A percentile compares a stretch with the other conserved stretches of the same genome.
Conservation (phyloP, 2,113 vertebrate species). For the Ceuthmochares aereus region DNA sequence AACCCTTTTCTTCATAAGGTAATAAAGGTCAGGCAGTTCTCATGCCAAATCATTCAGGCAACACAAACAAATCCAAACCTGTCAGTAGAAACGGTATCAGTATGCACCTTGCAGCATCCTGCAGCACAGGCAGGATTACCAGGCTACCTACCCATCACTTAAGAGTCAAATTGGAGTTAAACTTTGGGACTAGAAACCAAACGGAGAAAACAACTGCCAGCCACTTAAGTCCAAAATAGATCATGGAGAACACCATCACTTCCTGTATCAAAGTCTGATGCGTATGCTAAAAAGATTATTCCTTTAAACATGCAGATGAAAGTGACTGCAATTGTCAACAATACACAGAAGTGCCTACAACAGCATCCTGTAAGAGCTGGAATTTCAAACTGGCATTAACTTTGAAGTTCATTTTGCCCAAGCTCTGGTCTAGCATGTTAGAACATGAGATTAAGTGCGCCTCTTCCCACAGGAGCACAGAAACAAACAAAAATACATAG, state of each 20-base stretch:
- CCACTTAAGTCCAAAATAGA: not conserved
- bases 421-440: not conserved
- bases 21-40: constrained; percentile 15
- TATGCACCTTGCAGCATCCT: not conserved
- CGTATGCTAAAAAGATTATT: not conserved
- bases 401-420: not conserved
- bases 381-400: not conserved
- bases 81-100: not conserved
- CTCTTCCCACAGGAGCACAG: not conserved
- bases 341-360: not conserved
- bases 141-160: not conserved
- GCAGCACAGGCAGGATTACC: not conserved
- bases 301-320: not conserved
- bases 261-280: not conserved
- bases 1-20: not conserved
- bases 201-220: not conserved
- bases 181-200: not conserved
- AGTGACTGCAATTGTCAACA: not conserved
- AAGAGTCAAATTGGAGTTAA: not conserved
- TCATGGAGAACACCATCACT: not conserved
- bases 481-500: constrained; percentile 41
- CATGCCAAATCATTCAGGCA: not conserved
- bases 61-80: not conserved
- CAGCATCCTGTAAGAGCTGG: not conserved
- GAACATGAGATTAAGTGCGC: not conserved